Conservation (phyloP, 2,888 invertebrate genomes). For the Suillia variegata region DNA sequence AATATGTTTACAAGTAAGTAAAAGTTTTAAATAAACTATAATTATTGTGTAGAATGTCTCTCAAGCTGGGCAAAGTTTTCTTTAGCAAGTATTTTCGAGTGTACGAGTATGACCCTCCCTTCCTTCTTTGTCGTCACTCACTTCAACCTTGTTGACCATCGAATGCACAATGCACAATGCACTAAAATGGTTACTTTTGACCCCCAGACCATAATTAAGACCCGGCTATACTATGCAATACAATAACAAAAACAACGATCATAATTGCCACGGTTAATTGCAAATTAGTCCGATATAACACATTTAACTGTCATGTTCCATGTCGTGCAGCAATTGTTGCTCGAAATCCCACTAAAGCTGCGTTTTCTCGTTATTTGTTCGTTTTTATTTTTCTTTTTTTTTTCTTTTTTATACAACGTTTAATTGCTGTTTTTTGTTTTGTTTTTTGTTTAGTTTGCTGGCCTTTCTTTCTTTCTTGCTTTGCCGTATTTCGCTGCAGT, state of each 20-base stretch:
- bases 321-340: conserved; percentile 3
- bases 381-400: conserved; percentile 2
- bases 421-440: background rate
- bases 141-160: no score
- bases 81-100: no score
- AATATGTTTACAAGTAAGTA: no score
- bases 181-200: background rate
- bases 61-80: no score
- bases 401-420: background rate
- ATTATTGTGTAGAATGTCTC: no score
- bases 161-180: no score
- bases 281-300: conserved; percentile 11
- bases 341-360: background rate
- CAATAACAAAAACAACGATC: background rate
- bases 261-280: conserved; percentile 17
- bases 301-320: conserved; percentile 3
- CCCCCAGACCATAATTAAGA: no score
- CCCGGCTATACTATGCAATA: no score
- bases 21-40: no score
- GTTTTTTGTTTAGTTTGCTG: background rate
- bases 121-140: no score
- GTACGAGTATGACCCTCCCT: no score
- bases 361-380: background rate
- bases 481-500: background rate
- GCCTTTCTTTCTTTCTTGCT: background rate